phyloP scores from a whole-genome alignment of 2,113 vertebrate genomes.

The Charina bottae region DNA sequence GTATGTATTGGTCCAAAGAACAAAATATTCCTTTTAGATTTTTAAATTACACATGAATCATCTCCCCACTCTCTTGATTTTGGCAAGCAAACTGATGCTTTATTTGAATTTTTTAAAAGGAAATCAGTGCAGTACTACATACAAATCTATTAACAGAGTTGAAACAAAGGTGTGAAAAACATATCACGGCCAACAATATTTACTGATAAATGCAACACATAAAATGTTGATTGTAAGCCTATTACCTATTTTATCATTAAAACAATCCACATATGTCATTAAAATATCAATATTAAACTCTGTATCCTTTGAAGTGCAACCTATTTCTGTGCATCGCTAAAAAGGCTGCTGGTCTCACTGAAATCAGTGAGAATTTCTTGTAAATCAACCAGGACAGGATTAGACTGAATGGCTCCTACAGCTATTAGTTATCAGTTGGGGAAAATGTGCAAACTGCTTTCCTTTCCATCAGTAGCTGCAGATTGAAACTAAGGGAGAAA shows the following conservation, averaged over 20 bases:
- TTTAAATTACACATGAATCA: not conserved
- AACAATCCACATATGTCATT: not conserved
- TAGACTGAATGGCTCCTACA: not conserved
- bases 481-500: constrained; percentile 3
- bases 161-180: not conserved
- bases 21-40: not conserved
- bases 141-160: not conserved
- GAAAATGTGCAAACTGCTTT: not conserved
- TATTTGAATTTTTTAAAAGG: not conserved
- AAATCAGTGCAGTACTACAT: not conserved
- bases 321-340: not conserved
- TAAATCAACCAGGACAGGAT: not conserved
- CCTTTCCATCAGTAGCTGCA: not conserved
- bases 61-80: not conserved
- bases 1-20: not conserved
- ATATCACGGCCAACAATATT: not conserved
- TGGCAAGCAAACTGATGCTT: not conserved
- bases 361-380: not conserved
- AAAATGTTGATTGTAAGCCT: not conserved
- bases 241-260: not conserved
- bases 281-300: not conserved
- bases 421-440: not conserved
- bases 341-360: not conserved
- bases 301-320: not conserved
- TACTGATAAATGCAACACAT: not conserved